Base-by-base conservation (phyloP, 2,888 invertebrate genomes). In the Xanthorhoe spadicearia region DNA sequence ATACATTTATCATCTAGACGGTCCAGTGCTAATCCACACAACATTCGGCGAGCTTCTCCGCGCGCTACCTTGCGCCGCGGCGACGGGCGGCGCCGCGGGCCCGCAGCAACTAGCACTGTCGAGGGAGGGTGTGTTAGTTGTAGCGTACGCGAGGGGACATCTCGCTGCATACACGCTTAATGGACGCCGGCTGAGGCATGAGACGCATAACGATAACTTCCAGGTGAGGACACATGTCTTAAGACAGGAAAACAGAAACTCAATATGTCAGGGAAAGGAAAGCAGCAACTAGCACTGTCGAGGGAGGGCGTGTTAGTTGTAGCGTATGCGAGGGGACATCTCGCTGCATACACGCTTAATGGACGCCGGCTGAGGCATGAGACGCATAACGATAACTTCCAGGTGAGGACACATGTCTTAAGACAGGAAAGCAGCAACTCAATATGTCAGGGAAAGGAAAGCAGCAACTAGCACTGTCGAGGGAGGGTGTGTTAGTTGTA, bases 11-110 rank as follows among this genome's bases (percentile, higher is more conserved):
- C 15, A 9, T 35, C 6, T 38, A 98, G 99, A 96, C 93, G 99
- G 99, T 0, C 98, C 99, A 0, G 98, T 99, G 50, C 94, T 99
- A 72, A 97, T 99, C 66, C 99, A 99, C 92, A 99, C 99, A 66
- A 98, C 99, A 17, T 98, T 98, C 88, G 99, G 99, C 53, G 99
- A 99, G 89, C 94, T 99, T 55, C 94, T 99, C 75, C 95, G 99
- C 76, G 97, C 98, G n/a, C 92, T 99, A 71, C 96, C 97, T 75
- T 95, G 97, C 9, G 97, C 97, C 2, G 94, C 94, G 77, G 86
- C 83, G 52, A 97, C 96, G 81, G 90, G 61, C 10, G 69, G 94
- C 43, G 95, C 66, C 10, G 67, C 51, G 10, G 61, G 95, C 56
- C 99, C 97, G 43, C 96, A 97, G 85, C 96, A 98, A 84, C 97